Conservation (phyloP, 1,140 invertebrate genomes). For the Aleiodes sp. region DNA sequence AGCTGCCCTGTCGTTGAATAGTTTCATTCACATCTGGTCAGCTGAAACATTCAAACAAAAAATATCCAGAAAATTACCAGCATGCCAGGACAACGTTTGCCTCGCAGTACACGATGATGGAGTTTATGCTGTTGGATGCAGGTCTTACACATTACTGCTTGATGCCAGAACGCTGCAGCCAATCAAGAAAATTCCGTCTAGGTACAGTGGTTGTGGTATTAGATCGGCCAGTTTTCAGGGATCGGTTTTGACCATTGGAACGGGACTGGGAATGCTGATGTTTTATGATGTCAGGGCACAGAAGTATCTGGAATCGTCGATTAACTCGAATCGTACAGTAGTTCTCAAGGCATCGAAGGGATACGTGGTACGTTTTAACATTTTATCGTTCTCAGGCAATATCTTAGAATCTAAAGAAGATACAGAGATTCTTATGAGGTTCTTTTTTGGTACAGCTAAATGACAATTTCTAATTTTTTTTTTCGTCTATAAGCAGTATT, state of each 20-base stretch:
- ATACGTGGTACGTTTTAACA: slow-evolving; percentile 78
- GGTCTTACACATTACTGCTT: slow-evolving; percentile 89
- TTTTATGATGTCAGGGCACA: slow-evolving; percentile 93
- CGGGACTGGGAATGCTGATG: slow-evolving; percentile 89
- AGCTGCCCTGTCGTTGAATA: slow-evolving; percentile 91
- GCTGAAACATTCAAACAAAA: slow-evolving; percentile 86
- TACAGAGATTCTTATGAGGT: too few species aligned
- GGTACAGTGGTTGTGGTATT: slow-evolving; percentile 85
- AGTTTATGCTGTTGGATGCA: slow-evolving; percentile 91
- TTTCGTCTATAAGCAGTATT: neutral
- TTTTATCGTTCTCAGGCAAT: neutral
- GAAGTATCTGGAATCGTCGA: slow-evolving; percentile 91
- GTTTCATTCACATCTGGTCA: slow-evolving; percentile 91
- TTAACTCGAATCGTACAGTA: slow-evolving; percentile 87
- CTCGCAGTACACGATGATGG: slow-evolving; percentile 85
- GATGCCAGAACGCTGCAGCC: slow-evolving; percentile 88
- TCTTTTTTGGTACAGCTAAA: too few species aligned
- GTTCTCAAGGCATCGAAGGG: slow-evolving; percentile 89
- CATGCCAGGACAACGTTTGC: slow-evolving; percentile 93
- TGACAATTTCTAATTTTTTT: too few species aligned
- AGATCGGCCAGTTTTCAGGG: slow-evolving; percentile 90
- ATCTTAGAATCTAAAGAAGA: too few species aligned
- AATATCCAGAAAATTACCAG: slow-evolving; percentile 85
- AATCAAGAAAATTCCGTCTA: slow-evolving; percentile 70
- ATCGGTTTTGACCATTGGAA: slow-evolving; percentile 91